phyloP scores from a whole-genome alignment of 2,888 invertebrate genomes.

The Stenotaenia linearis region DNA sequence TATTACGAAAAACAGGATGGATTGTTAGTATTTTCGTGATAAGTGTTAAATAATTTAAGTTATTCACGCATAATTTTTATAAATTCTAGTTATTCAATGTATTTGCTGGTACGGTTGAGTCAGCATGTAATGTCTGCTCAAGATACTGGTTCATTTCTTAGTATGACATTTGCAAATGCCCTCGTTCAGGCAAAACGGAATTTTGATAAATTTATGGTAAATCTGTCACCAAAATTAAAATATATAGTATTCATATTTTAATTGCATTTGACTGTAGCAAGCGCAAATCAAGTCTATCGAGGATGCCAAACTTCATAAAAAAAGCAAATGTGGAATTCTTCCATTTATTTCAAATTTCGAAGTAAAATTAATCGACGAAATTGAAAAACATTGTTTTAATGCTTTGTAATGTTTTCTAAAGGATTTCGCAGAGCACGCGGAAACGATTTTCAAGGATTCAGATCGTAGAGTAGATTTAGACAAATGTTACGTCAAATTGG shows the following conservation, averaged over 20 bases:
- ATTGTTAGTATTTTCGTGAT: conserved; percentile 61
- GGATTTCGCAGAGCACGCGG: conserved; percentile 78
- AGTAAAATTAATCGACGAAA: conserved; percentile 46
- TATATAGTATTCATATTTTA: not conserved
- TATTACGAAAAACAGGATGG: conserved; percentile 82
- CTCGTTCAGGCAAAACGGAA: conserved; percentile 81
- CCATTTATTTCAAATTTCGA: conserved; percentile 86
- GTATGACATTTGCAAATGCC: conserved; percentile 78
- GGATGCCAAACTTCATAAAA: conserved; percentile 66
- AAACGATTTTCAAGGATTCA: conserved; percentile 77
- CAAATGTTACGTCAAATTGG: conserved; percentile 78
- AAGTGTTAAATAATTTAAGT: not conserved
- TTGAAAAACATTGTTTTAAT: too few species aligned
- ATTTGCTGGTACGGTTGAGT: conserved; percentile 82
- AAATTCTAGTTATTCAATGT: conserved; percentile 75
- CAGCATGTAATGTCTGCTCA: conserved; percentile 88
- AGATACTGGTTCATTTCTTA: conserved; percentile 77
- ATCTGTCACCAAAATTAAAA: conserved; percentile 34
- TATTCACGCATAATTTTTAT: not conserved
- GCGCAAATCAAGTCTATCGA: conserved; percentile 56
- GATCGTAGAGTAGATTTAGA: conserved; percentile 84
- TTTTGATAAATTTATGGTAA: conserved; percentile 81
- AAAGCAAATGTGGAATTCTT: conserved; percentile 80
- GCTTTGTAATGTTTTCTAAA: conserved; percentile 42
- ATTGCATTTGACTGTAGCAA: conserved; percentile 41